phyloP scores from a whole-genome alignment of 2,888 invertebrate species.

The Rhamnusium bicolor region DNA sequence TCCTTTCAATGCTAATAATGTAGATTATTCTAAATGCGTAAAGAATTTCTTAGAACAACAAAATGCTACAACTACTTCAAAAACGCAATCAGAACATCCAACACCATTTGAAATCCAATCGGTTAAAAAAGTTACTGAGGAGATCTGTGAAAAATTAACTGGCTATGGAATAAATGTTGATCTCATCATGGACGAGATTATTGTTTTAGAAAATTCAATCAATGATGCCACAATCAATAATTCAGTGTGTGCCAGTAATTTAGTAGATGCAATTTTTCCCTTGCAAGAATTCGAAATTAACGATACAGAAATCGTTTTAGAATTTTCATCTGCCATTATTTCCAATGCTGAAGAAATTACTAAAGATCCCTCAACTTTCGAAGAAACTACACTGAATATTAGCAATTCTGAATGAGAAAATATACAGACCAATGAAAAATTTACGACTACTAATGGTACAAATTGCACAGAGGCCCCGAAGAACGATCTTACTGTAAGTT shows the following conservation, averaged over 20 bases:
- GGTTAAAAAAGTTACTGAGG: not conserved
- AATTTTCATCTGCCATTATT: no score
- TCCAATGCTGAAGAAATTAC: no score
- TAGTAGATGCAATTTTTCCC: not conserved
- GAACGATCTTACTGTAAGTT: no score
- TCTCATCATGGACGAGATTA: not conserved
- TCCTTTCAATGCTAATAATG: no score
- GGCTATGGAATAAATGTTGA: not conserved
- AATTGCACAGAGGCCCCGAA: no score
- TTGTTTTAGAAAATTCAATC: not conserved
- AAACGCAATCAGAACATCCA: not conserved
- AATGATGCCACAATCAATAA: not conserved
- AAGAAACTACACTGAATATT: no score
- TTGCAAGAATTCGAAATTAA: not conserved
- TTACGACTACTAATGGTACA: no score
- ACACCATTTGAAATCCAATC: slow-evolving; percentile 4
- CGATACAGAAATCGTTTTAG: not conserved
- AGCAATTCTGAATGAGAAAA: no score
- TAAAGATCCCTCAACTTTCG: no score
- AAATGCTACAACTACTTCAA: not conserved
- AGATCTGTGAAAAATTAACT: not conserved
- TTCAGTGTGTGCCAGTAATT: not conserved
- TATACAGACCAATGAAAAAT: no score
- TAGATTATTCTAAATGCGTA: no score
- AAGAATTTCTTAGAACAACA: not conserved